Evolutionary conservation across 2,113 vertebrate species (phyloP).

Genomic region (Psilopogon haemacephalus): DNA sequence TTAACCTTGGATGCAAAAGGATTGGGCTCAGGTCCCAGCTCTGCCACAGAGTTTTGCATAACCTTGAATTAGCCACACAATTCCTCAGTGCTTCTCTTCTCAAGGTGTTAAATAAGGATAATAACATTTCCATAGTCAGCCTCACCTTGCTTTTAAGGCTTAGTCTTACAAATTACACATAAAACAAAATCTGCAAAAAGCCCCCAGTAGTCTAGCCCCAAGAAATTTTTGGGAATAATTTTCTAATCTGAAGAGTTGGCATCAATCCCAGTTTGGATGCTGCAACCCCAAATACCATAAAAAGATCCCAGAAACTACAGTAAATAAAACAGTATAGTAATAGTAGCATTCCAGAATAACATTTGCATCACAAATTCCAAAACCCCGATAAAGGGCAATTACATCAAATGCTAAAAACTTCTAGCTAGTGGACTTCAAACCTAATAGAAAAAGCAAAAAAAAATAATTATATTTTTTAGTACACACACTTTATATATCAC

Average conservation of each 20-base stretch:
- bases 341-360: neutral
- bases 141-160: neutral
- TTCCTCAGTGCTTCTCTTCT: neutral
- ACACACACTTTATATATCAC: neutral
- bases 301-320: neutral
- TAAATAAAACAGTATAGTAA: neutral
- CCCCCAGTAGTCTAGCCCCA: neutral
- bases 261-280: neutral
- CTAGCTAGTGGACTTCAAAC: neutral
- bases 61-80: slow-evolving; percentile 17
- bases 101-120: neutral
- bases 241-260: neutral
- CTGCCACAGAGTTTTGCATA: neutral
- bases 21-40: slow-evolving; percentile 2
- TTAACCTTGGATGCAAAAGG: neutral
- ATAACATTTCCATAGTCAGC: neutral
- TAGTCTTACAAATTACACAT: neutral
- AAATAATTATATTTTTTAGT: neutral
- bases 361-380: neutral
- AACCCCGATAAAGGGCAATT: neutral
- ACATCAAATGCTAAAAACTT: fast-evolving
- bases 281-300: neutral
- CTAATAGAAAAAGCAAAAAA: neutral
- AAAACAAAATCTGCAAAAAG: neutral
- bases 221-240: neutral